These are phyloP conservation scores for Copsychus sechellarum DNA, from an alignment of 2,113 vertebrate genomes.

Conservation along the genomic window DNA sequence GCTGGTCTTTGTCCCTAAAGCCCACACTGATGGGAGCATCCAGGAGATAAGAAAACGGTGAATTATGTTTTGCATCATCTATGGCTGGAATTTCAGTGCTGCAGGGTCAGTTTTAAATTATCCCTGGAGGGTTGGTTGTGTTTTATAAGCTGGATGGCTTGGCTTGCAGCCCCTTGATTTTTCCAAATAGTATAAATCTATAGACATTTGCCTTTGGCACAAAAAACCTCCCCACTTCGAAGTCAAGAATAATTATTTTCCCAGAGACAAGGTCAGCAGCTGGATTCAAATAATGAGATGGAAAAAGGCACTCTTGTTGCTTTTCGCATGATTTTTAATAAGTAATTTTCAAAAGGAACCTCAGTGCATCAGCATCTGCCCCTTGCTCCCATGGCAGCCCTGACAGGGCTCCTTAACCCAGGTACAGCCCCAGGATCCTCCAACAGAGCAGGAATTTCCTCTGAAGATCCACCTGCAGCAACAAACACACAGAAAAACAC, in stretches of 20 bases:
- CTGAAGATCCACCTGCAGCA: neutral
- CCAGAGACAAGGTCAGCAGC: conserved; percentile 63
- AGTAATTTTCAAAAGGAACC: neutral
- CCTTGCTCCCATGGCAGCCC: neutral
- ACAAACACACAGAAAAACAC: neutral
- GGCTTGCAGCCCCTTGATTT: conserved; percentile 39
- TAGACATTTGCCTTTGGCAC: conserved; percentile 57
- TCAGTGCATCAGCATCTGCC: neutral
- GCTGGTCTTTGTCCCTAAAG: neutral
- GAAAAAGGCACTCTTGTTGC: conserved; percentile 5
- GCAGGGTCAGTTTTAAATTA: conserved; percentile 55
- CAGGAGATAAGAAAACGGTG: conserved; percentile 36
- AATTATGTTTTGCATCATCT: conserved; percentile 13
- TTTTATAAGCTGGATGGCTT: conserved; percentile 57
- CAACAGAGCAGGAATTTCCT: neutral
- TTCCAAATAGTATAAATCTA: conserved; percentile 61
- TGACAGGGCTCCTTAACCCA: neutral
- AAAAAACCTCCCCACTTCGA: neutral
- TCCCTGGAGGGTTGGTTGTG: conserved; percentile 29
- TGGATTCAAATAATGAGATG: conserved; percentile 46
- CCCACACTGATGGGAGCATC: neutral
- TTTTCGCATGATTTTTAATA: neutral
- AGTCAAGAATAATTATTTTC: conserved; percentile 62
- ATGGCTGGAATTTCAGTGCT: conserved; percentile 25
- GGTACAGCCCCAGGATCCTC: neutral